Evolutionary conservation across 2,888 invertebrate species (phyloP).

Genomic region (Stenchaetothrips biformis): DNA sequence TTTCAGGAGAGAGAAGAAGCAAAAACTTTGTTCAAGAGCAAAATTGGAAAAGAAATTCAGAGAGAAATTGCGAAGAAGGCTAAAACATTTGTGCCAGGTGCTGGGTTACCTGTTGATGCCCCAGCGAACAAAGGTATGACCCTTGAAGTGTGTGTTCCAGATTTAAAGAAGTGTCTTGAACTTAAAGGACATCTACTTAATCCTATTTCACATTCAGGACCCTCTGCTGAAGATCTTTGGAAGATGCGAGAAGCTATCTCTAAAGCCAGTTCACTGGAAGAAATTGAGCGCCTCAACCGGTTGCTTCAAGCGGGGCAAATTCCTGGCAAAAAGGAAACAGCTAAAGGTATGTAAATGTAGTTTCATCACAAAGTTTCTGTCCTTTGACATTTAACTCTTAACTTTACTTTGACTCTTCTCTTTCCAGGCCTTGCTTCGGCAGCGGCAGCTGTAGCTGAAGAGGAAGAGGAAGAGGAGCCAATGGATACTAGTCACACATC

Average conservation of each 20-base stretch:
- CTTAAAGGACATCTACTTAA: slow-evolving; percentile 13
- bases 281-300: slow-evolving; percentile 89
- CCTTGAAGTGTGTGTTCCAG: too few relatives aligned
- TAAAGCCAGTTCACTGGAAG: slow-evolving; percentile 88
- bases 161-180: not conserved
- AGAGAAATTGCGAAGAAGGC: slow-evolving; percentile 82
- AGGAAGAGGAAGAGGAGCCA: not conserved
- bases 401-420: not conserved
- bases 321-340: slow-evolving; percentile 59
- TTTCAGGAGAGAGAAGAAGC: slow-evolving; percentile 78
- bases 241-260: slow-evolving; percentile 91
- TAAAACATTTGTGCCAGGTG: slow-evolving; percentile 77
- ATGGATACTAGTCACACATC: slow-evolving; percentile 41
- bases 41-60: slow-evolving; percentile 85
- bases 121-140: not conserved
- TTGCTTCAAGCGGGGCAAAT: slow-evolving; percentile 88
- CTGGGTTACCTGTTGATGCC: slow-evolving; percentile 48
- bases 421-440: not conserved
- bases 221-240: slow-evolving; percentile 71
- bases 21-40: slow-evolving; percentile 81
- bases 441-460: not conserved
- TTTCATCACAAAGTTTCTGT: not conserved
- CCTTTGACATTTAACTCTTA: not conserved
- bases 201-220: slow-evolving; percentile 47
- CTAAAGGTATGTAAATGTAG: slow-evolving; percentile 11